Evolutionary conservation across 2,113 vertebrate genomes (phyloP).

Genomic region (Catharus minimus): DNA sequence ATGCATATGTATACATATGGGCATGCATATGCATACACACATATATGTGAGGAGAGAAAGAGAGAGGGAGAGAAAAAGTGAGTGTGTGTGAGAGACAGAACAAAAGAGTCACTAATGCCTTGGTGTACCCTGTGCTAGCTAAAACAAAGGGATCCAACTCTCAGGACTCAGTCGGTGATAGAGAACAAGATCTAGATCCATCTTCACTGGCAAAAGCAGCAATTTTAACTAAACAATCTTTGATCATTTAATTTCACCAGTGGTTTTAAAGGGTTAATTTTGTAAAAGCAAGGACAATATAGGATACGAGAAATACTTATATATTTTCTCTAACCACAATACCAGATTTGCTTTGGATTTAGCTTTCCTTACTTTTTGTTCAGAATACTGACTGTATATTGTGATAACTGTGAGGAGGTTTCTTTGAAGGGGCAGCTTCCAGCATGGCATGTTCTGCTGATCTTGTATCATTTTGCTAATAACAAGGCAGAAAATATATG

Average conservation of each 20-base stretch:
- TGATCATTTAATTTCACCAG: background rate
- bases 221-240: background rate
- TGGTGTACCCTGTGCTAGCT: background rate
- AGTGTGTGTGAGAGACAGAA: background rate
- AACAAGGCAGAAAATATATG: background rate
- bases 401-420: background rate
- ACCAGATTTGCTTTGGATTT: slow-evolving; percentile 9
- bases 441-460: background rate
- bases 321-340: background rate
- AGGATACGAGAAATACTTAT: background rate
- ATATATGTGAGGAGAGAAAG: background rate
- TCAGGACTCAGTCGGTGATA: background rate
- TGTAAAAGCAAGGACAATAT: background rate
- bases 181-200: background rate
- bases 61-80: no score
- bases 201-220: background rate
- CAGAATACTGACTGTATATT: background rate
- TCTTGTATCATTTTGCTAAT: background rate
- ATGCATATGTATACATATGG: no score
- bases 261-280: background rate
- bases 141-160: fast-evolving
- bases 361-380: background rate
- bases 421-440: background rate
- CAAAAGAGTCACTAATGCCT: background rate
- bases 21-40: background rate